Evolutionary conservation across 2,888 invertebrate genomes (phyloP), one percentile per base, ranked within the genome.

Genomic region (Lycophotia porphyrea): DNA sequence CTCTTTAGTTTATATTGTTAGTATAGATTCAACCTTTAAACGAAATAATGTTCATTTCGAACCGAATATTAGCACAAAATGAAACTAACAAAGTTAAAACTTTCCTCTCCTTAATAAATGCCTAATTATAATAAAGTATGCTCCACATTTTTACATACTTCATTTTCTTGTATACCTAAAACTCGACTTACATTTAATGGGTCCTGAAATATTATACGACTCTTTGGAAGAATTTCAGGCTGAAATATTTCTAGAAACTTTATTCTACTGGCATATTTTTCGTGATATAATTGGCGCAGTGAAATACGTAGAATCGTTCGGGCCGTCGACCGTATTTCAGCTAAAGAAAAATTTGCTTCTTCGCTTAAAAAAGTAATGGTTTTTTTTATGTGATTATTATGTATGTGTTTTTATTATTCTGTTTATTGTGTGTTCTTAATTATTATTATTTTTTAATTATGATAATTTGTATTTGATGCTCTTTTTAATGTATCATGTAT

Each of bases 91-190:
- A 47, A 64, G 60, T 64, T 31, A 52, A 78, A 76, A 61, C 34
- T 80, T 73, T 27, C 11, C 27, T 1, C 13, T 18, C 8, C n/a
- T 0, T 27, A 34, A 34, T 42, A 31, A 79, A 55, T 13, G 8
- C 36, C n/a, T 79, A 63, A 79, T 77, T 79, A 71, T 47, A 63
- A 77, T 31, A 63, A 71, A 76, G 21, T 81, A 55, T 63, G 39
- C 61, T 66, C 36, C 31, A 64, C 15, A 47, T 76, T 71, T 81
- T 71, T 67, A 52, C n/a, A n/a, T n/a, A n/a, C n/a, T 64, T 76
- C 67, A 81, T 77, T 63, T 71, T 42, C 79, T 36, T 13, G 9
- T 58, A 79, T 31, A 71, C 63, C n/a, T 79, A 24, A 61, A 69
- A 78, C 13, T 27, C 34, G 7, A 21, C n/a, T 31, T 79, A 39